Evolutionary conservation across 2,113 vertebrate species (phyloP).

Genomic region (Podocnemis expansa): DNA sequence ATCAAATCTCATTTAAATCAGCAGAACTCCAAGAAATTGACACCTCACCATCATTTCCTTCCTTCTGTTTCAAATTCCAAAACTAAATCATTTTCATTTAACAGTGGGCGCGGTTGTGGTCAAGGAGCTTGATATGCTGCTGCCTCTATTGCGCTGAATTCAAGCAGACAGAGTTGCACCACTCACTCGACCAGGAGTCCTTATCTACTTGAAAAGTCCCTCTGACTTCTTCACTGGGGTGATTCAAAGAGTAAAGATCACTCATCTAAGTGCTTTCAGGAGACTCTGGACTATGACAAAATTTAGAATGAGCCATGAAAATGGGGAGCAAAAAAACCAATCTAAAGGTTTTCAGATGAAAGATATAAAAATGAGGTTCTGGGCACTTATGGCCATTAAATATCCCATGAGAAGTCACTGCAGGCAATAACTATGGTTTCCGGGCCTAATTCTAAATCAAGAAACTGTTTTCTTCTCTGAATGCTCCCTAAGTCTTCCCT

Average conservation of each 20-base stretch:
- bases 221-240: background rate
- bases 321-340: conserved; percentile 45
- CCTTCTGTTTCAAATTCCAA: conserved; percentile 9
- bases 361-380: background rate
- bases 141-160: background rate
- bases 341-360: background rate
- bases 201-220: background rate
- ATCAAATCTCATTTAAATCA: background rate
- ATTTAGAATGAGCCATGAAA: conserved; percentile 5
- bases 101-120: background rate
- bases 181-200: background rate
- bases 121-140: background rate
- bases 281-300: conserved; percentile 18
- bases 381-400: background rate
- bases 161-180: background rate
- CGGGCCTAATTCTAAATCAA: background rate
- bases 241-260: background rate
- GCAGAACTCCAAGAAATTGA: background rate
- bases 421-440: conserved; percentile 8
- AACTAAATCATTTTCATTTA: conserved; percentile 5
- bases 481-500: background rate
- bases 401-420: background rate
- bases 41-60: background rate
- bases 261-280: background rate
- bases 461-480: background rate